Conservation (phyloP, 2,888 invertebrate species). For the Blastobasis lacticolella region DNA sequence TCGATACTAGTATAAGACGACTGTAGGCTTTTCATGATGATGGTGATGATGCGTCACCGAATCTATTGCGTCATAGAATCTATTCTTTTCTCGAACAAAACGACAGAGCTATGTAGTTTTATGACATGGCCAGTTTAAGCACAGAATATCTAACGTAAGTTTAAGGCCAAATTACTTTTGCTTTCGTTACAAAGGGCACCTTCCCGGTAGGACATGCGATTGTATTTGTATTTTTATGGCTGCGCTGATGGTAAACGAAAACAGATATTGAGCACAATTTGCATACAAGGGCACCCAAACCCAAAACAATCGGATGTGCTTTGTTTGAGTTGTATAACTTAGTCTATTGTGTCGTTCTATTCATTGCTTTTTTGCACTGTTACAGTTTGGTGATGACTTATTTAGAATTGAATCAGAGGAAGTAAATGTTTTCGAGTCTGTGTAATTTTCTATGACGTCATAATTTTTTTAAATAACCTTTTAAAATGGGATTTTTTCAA, state of each 20-base stretch:
- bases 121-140: too few species aligned
- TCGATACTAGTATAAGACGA: too few species aligned
- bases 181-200: constrained; percentile 24
- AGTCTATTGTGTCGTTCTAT: constrained; percentile 25
- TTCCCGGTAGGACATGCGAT: constrained; percentile 22
- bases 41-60: too few species aligned
- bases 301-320: constrained; percentile 11
- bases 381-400: constrained; percentile 20
- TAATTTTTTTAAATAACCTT: constrained; percentile 1
- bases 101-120: too few species aligned
- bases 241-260: constrained; percentile 37
- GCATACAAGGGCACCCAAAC: constrained; percentile 43
- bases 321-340: constrained; percentile 21
- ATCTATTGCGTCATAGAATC: too few species aligned
- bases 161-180: constrained; percentile 14
- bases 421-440: constrained; percentile 9
- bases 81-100: too few species aligned
- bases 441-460: background rate
- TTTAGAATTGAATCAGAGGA: constrained; percentile 32
- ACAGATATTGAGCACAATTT: constrained; percentile 46
- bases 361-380: constrained; percentile 24
- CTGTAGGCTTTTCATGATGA: too few species aligned
- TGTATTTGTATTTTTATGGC: constrained; percentile 36
- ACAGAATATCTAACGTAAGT: too few species aligned
- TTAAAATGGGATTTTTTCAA: too few species aligned